phyloP scores from a whole-genome alignment of 2,797 vertebrate genomes.

The Sternarchorhynchus goeldii region DNA sequence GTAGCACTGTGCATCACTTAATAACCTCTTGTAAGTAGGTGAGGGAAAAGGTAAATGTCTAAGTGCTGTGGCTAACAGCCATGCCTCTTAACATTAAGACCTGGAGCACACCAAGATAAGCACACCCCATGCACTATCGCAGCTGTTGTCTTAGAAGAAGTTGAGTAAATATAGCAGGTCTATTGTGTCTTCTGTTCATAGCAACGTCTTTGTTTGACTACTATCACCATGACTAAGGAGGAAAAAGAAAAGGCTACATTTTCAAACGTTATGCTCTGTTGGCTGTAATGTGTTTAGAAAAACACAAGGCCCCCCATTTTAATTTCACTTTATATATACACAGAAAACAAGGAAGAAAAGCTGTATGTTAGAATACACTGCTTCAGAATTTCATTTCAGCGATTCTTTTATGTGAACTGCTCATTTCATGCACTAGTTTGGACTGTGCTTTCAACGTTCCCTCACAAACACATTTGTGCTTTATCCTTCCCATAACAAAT shows the following conservation, averaged over 20 bases:
- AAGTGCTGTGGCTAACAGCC: conserved; percentile 35
- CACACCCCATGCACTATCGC: conserved; percentile 30
- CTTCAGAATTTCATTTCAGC: conserved; percentile 11
- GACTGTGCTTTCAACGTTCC: conserved; percentile 53
- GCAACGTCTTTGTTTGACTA: conserved; percentile 36
- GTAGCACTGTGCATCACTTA: conserved; percentile 23
- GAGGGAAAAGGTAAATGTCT: conserved; percentile 16
- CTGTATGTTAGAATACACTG: conserved; percentile 1
- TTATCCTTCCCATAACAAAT: conserved; percentile 18
- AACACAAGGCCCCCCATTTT: conserved; percentile 46
- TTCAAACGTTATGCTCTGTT: conserved; percentile 21
- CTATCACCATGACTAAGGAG: conserved; percentile 12
- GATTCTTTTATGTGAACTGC: conserved; percentile 3
- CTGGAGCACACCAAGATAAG: conserved; percentile 17
- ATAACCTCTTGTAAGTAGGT: conserved; percentile 19
- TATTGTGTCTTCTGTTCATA: conserved; percentile 17
- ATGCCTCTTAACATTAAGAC: conserved; percentile 2
- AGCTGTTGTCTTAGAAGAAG: conserved; percentile 40
- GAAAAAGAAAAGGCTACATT: conserved; percentile 20
- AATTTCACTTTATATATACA: conserved; percentile 34
- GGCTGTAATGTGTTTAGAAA: conserved; percentile 30
- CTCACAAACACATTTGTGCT: conserved; percentile 53
- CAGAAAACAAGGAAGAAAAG: conserved; percentile 35
- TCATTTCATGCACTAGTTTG: conserved; percentile 12
- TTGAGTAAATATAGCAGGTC: conserved; percentile 46